Conservation (phyloP, 2,888 invertebrate genomes). For the Opisthograptis luteolata region DNA sequence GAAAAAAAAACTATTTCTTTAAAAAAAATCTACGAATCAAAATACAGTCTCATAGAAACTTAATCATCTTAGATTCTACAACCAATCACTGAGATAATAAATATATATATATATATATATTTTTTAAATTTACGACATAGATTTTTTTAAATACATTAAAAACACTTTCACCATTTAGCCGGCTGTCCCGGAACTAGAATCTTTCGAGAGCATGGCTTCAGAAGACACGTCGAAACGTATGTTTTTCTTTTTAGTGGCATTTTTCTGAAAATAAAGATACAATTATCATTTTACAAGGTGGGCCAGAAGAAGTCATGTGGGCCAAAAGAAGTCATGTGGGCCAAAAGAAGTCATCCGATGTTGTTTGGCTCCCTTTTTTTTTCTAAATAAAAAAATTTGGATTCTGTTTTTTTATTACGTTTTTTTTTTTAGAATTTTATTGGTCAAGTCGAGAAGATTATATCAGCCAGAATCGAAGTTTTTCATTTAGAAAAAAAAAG, state of each 20-base stretch:
- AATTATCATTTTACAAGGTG: background rate
- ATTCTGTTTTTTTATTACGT: too few species aligned
- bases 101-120: conserved; percentile 4
- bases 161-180: conserved; percentile 41
- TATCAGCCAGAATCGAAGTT: too few species aligned
- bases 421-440: too few species aligned
- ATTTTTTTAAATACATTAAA: conserved; percentile 6
- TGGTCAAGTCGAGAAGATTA: too few species aligned
- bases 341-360: too few species aligned
- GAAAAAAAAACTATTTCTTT: background rate
- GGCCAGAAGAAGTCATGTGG: too few species aligned
- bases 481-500: too few species aligned
- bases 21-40: conserved; percentile 16
- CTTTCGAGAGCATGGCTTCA: conserved; percentile 66
- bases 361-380: too few species aligned
- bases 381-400: too few species aligned
- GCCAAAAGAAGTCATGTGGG: too few species aligned
- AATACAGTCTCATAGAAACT: conserved; percentile 30
- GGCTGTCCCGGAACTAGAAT: conserved; percentile 58
- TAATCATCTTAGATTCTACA: conserved; percentile 23
- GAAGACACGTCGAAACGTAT: conserved; percentile 77
- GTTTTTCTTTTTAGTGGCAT: conserved; percentile 69
- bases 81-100: conserved; percentile 11
- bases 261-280: conserved; percentile 59
- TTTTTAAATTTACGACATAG: conserved; percentile 13